phyloP scores from a whole-genome alignment of 2,797 vertebrate species.

The Gadopsis bispinosus region DNA sequence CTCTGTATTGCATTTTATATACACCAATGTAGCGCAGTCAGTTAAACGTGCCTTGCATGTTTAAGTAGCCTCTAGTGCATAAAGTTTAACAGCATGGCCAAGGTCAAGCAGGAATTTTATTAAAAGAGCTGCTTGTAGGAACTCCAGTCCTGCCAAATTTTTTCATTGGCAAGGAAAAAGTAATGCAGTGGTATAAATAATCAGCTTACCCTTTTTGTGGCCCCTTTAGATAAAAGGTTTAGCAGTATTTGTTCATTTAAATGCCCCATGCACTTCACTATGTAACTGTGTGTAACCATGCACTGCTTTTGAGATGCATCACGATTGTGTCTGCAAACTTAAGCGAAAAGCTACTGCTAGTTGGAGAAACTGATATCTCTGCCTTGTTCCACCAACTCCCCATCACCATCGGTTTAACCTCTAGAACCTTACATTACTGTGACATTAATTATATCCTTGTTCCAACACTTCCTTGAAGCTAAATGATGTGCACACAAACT shows the following conservation, averaged over 20 bases:
- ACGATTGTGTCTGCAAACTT: constrained; percentile 9
- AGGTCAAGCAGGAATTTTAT: constrained; percentile 23
- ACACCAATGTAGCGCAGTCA: background rate
- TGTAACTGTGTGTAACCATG: background rate
- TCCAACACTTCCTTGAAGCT: background rate
- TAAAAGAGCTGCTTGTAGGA: constrained; percentile 4
- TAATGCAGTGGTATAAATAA: constrained; percentile 2
- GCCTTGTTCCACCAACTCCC: background rate
- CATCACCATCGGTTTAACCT: background rate
- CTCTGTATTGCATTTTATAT: background rate
- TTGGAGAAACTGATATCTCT: constrained; percentile 9
- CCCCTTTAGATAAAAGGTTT: background rate
- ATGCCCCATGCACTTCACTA: background rate
- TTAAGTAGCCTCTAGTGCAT: constrained; percentile 24
- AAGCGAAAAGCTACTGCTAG: constrained; percentile 6
- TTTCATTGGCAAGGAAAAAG: background rate
- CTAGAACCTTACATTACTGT: background rate
- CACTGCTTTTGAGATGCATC: background rate
- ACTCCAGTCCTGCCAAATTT: background rate
- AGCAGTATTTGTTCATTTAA: background rate
- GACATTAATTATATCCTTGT: background rate
- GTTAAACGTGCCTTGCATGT: constrained; percentile 18
- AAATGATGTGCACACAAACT: background rate
- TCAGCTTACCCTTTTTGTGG: background rate
- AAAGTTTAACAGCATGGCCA: constrained; percentile 18